A percentile compares a stretch with the other conserved stretches of the same genome.
Conservation (phyloP, 2,888 invertebrate species). For the Sarcophaga variegata region DNA sequence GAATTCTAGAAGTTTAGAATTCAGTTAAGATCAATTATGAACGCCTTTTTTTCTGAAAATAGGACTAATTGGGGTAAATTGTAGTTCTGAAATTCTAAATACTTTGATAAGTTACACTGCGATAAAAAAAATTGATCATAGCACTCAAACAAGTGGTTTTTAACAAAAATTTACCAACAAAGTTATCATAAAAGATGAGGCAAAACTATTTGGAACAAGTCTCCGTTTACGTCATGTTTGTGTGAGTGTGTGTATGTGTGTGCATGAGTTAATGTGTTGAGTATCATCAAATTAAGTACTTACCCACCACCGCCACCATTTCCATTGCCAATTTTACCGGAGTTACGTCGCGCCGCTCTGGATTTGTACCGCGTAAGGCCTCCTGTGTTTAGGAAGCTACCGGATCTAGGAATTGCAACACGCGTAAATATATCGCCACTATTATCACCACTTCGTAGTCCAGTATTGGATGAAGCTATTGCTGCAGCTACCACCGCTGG, state of each 20-base stretch:
- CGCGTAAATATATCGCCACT: slow-evolving; percentile 92
- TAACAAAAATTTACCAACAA: too few relatives aligned
- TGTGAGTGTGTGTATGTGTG: neutral
- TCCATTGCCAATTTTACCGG: slow-evolving; percentile 81
- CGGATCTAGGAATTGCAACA: slow-evolving; percentile 92
- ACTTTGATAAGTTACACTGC: too few relatives aligned
- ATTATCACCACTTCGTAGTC: slow-evolving; percentile 82
- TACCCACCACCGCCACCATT: slow-evolving; percentile 76
- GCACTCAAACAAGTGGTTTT: too few relatives aligned
- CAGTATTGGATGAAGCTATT: slow-evolving; percentile 69
- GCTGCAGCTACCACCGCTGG: slow-evolving; percentile 63
- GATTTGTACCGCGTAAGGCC: slow-evolving; percentile 90
- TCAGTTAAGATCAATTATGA: too few relatives aligned
- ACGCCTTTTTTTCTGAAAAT: too few relatives aligned
- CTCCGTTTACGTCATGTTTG: neutral
- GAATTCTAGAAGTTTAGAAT: too few relatives aligned
- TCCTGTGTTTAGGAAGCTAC: slow-evolving; percentile 92
- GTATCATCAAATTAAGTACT: slow-evolving; percentile 42
- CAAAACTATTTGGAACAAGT: neutral
- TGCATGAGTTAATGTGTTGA: neutral
- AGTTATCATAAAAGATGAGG: too few relatives aligned
- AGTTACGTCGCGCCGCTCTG: slow-evolving; percentile 80
- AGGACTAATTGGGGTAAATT: too few relatives aligned
- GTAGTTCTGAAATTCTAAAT: too few relatives aligned
- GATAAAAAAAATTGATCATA: too few relatives aligned